These are phyloP conservation scores for Phrynocephalus forsythii DNA, from an alignment of 2,797 vertebrate genomes.

Conservation along the genomic window DNA sequence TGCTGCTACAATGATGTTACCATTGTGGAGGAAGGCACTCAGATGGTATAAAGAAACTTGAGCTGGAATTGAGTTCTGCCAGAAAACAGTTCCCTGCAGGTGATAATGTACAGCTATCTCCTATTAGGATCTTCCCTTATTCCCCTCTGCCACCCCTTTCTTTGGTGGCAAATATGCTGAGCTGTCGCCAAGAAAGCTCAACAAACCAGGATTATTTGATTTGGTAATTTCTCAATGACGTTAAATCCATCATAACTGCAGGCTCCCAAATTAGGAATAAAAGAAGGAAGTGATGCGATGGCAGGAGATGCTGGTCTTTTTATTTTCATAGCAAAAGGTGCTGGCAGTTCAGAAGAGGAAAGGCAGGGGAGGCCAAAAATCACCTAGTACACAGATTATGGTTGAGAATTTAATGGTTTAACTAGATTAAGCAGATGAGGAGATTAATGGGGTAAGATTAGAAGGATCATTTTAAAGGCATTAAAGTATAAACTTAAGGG, in stretches of 20 bases:
- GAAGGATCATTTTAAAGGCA: slow-evolving; percentile 32
- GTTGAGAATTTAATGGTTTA: slow-evolving; percentile 37
- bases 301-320: neutral
- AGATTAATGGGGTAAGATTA: slow-evolving; percentile 36
- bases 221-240: neutral
- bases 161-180: neutral
- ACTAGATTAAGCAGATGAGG: slow-evolving; percentile 32
- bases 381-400: slow-evolving; percentile 13
- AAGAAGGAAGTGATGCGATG: neutral
- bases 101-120: neutral
- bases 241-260: neutral
- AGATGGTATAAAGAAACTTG: neutral
- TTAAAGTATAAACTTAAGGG: slow-evolving; percentile 9
- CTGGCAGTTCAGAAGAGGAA: neutral
- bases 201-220: neutral
- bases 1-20: too few relatives aligned
- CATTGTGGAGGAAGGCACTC: neutral
- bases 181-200: neutral
- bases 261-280: neutral
- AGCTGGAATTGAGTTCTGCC: neutral
- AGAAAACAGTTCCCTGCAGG: neutral
- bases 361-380: neutral
- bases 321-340: neutral
- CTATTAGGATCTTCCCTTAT: neutral
- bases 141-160: neutral